These are phyloP conservation scores for Tetragnatha versicolor DNA, from an alignment of 1,140 invertebrate genomes.

Conservation along the genomic window DNA sequence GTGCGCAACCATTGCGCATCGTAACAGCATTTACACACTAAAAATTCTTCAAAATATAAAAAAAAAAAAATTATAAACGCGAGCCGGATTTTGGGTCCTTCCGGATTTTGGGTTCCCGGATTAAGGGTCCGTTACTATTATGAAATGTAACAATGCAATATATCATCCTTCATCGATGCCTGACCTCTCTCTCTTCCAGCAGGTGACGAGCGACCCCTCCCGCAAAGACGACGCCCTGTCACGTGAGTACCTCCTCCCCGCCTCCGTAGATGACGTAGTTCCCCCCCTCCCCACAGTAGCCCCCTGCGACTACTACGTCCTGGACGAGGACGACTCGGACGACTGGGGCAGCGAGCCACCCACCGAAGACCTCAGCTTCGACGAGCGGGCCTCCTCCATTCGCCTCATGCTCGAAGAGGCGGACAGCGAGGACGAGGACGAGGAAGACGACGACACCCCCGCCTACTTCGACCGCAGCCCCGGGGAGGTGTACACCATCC, in stretches of 20 bases:
- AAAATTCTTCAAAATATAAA: too few species aligned
- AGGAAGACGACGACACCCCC: constrained; percentile 53
- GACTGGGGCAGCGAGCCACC: constrained; percentile 4
- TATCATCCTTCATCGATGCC: too few species aligned
- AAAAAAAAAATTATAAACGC: too few species aligned
- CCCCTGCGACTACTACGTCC: constrained; percentile 18
- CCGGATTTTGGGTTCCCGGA: too few species aligned
- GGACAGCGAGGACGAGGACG: constrained; percentile 55
- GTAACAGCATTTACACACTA: too few species aligned
- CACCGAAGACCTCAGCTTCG: constrained; percentile 11
- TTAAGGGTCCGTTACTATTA: too few species aligned
- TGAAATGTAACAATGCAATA: too few species aligned
- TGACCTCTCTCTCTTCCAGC: too few species aligned
- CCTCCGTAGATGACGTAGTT: constrained; percentile 49
- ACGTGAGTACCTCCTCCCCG: constrained; percentile 57
- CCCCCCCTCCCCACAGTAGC: not conserved
- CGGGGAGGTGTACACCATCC: constrained; percentile 69
- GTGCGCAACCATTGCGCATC: too few species aligned
- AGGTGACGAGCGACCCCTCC: constrained; percentile 4
- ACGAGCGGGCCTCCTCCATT: constrained; percentile 29
- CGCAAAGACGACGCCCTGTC: constrained; percentile 54
- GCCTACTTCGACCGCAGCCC: constrained; percentile 66
- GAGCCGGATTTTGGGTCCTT: too few species aligned
- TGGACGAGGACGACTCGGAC: constrained; percentile 26
- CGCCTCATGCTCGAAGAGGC: constrained; percentile 53